Evolutionary conservation across 2,113 vertebrate species (phyloP), one percentile per base, ranked within the genome.

Genomic region (Symphodus melops): DNA sequence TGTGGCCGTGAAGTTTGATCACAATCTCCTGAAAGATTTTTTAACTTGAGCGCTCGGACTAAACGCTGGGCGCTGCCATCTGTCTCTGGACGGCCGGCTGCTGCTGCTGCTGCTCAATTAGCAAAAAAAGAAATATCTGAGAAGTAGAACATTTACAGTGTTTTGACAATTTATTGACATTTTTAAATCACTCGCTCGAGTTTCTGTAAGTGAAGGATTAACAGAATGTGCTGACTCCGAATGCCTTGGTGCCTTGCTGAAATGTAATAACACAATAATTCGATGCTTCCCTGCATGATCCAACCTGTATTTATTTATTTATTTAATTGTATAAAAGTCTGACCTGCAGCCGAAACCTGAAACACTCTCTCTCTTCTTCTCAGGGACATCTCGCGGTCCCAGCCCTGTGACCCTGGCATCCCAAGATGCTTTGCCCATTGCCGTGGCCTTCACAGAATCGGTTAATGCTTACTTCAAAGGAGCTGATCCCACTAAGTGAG

Each of bases 391-490:
- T 84, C 96, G 98, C 87, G 98, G 97, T 68, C 97, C 98, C 83
- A 99, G 98, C 90, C 98, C 97, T 20, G 95, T 99, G 92, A 98
- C 96, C 61, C 95, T 99, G 91, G 96, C 94, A 87, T 97, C 94
- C 91, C 97, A 96, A 81, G 98, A 99, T 90, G 94, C 93, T 64
- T 87, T 99, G 91, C 98, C 98, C 89, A 97, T 99, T 89, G 98
- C 98, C 57, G 95, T 98, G 62, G 97, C 97, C 75, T 96, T 99
- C 88, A 98, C 97, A 59, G 97, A 99, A 78, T 97, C 97, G 49
- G 96, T 99, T 89, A 99, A 98, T 92, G 97, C 98, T 79, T 99
- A 99, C 94, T 99, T 99, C 94, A 99, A 98, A 97, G 98, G 98
- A 93, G 96, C 98, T 91, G 98, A 99, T 93, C 97, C 97, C 62